These are phyloP conservation scores for Anarhynchus alexandrinus DNA, from an alignment of 2,113 vertebrate species.

Conservation along the genomic window DNA sequence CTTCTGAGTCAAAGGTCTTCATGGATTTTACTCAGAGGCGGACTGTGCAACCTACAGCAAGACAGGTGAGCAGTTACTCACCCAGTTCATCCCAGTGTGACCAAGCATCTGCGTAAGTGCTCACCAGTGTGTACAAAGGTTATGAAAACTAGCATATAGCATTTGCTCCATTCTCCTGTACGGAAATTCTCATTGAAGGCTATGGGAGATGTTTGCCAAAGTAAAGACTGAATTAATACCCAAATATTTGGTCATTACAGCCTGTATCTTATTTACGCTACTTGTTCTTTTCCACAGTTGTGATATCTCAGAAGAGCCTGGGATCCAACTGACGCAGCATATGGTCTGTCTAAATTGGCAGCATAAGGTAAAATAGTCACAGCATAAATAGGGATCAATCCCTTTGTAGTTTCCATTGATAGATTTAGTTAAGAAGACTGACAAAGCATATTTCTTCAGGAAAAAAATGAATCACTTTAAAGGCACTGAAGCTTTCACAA, in stretches of 20 bases:
- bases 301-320: neutral
- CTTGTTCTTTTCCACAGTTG: neutral
- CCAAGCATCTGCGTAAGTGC: neutral
- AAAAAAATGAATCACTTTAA: neutral
- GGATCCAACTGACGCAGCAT: neutral
- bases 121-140: neutral
- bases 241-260: neutral
- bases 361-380: neutral
- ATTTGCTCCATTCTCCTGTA: neutral
- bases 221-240: neutral
- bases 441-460: neutral
- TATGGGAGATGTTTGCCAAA: neutral
- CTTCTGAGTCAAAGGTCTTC: neutral
- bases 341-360: neutral
- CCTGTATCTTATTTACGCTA: neutral
- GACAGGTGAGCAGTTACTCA: neutral
- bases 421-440: neutral
- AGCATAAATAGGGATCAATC: neutral
- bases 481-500: neutral
- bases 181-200: neutral
- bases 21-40: neutral
- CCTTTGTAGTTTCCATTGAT: neutral
- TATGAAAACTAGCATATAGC: neutral
- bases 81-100: neutral
- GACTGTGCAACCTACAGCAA: neutral